A percentile compares a stretch with the other conserved stretches of the same genome.
Evolutionary conservation across 2,113 vertebrate genomes (phyloP).

Genomic region (Paracanthobrama guichenoti): DNA sequence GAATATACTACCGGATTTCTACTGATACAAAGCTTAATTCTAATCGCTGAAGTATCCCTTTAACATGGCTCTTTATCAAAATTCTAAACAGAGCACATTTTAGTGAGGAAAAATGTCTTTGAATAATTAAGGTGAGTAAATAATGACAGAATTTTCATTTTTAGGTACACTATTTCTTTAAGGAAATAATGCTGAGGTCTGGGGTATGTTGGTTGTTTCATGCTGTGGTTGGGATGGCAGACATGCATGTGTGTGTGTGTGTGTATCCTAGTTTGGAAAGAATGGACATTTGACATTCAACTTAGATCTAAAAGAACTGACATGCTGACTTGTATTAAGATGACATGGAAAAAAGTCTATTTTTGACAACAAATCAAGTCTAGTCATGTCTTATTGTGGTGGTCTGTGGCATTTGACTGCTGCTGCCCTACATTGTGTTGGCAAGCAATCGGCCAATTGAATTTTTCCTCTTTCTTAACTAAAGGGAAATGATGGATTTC

Average conservation of each 20-base stretch:
- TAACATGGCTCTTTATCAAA: background rate
- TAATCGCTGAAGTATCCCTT: no score
- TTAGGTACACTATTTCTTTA: background rate
- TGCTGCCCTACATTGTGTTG: conserved; percentile 41
- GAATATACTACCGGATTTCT: no score
- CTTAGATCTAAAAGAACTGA: conserved; percentile 48
- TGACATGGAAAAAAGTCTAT: conserved; percentile 52
- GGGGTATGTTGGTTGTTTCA: background rate
- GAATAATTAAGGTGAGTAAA: background rate
- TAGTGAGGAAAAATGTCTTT: background rate
- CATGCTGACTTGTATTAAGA: conserved; percentile 45
- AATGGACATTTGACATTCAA: background rate
- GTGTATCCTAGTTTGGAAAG: background rate
- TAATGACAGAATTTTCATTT: background rate
- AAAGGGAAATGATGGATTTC: conserved; percentile 51
- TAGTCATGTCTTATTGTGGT: conserved; percentile 39
- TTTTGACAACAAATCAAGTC: conserved; percentile 51
- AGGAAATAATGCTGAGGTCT: background rate
- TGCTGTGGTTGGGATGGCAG: conserved; percentile 7
- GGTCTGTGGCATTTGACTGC: conserved; percentile 23
- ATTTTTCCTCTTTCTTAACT: conserved; percentile 54
- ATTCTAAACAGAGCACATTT: background rate
- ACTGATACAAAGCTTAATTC: no score
- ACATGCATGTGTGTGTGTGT: background rate
- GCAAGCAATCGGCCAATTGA: conserved; percentile 34